A percentile compares a stretch with the other conserved stretches of the same genome.
These are phyloP conservation scores for Fukomys damarensis DNA, from an alignment of 2,113 vertebrate species.

Conservation along the genomic window DNA sequence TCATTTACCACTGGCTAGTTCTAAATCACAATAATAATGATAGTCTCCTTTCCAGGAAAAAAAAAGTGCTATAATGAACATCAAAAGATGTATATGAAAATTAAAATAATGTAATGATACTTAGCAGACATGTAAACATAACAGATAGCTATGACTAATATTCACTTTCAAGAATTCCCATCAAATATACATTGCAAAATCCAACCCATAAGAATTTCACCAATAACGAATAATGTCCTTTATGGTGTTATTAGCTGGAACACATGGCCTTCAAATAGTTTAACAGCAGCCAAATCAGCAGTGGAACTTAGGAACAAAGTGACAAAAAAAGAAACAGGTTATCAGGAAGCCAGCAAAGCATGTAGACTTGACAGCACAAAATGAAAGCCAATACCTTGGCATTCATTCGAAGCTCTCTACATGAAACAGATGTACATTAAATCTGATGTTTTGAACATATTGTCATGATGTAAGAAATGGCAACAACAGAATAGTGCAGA, in stretches of 20 bases:
- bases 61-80: not conserved
- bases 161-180: not conserved
- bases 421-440: not conserved
- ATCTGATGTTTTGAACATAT: not conserved
- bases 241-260: not conserved
- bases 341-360: not conserved
- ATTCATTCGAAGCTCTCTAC: not conserved
- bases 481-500: not conserved
- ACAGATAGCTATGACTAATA: not conserved
- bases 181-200: not conserved
- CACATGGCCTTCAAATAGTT: not conserved
- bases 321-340: not conserved
- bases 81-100: constrained; percentile 4
- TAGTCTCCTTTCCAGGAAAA: not conserved
- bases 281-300: not conserved
- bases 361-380: not conserved
- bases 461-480: not conserved
- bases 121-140: not conserved
- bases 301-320: not conserved
- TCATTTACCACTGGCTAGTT: not conserved
- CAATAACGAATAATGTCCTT: not conserved
- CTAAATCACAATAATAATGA: not conserved
- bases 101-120: not conserved
- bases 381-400: not conserved
- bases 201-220: constrained; percentile 4